Percentiles rank a stretch among this genome's conserved stretches.
These are phyloP conservation scores for Columba guinea DNA, from an alignment of 2,797 vertebrate genomes.

Conservation along the genomic window DNA sequence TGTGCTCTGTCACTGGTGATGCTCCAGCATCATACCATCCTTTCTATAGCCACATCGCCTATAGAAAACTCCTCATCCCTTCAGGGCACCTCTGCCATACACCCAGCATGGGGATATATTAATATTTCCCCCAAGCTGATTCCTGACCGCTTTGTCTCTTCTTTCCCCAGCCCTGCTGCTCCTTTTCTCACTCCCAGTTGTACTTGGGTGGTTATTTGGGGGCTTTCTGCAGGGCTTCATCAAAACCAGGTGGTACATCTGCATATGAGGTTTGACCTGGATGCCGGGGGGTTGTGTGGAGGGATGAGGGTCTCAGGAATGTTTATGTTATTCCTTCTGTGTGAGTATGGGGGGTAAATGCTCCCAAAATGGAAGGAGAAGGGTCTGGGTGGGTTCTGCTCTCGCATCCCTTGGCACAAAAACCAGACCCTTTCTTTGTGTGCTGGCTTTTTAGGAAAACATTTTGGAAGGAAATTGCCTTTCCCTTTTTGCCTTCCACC, in stretches of 20 bases:
- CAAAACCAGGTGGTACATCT: rapidly evolving
- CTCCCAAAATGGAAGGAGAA: background rate
- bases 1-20: background rate
- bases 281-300: background rate
- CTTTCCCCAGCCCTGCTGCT: background rate
- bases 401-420: rapidly evolving
- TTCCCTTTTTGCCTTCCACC: background rate
- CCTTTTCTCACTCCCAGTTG: background rate
- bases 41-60: background rate
- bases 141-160: rapidly evolving
- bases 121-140: background rate
- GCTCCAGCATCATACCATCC: rapidly evolving
- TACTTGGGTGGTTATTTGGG: rapidly evolving
- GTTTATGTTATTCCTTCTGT: rapidly evolving
- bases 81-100: rapidly evolving
- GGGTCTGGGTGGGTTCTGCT: background rate
- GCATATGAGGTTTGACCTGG: background rate
- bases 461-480: rapidly evolving
- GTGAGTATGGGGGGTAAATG: background rate
- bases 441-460: background rate
- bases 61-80: rapidly evolving
- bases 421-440: background rate
- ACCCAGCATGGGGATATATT: rapidly evolving
- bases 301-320: background rate
- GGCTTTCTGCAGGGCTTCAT: background rate